A percentile compares a stretch with the other conserved stretches of the same genome.
Evolutionary conservation across 2,797 vertebrate species (phyloP).

Genomic region (Harpia harpyja): DNA sequence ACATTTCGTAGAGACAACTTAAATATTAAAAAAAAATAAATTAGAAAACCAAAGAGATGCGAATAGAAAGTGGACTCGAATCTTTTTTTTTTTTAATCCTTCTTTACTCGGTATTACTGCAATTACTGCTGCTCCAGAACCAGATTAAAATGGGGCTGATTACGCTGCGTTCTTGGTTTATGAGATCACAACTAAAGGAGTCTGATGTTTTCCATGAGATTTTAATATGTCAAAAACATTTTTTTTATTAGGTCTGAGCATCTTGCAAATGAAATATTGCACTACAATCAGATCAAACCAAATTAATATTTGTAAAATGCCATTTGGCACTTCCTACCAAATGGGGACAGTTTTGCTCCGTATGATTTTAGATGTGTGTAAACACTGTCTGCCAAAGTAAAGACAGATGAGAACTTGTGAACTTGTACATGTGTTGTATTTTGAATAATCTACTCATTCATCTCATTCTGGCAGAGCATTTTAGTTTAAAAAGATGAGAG

Average conservation of each 20-base stretch:
- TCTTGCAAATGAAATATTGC: background rate
- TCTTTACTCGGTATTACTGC: background rate
- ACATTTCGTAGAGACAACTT: background rate
- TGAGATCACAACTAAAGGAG: background rate
- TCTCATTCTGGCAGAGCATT: background rate
- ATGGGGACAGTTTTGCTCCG: background rate
- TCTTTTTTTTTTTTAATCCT: background rate
- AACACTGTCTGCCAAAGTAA: conserved; percentile 6
- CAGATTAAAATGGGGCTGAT: background rate
- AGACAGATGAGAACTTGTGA: background rate
- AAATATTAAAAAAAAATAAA: background rate
- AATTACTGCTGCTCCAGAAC: background rate
- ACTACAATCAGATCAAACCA: background rate
- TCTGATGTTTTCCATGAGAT: background rate
- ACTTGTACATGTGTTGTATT: background rate
- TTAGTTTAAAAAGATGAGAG: background rate
- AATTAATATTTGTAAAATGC: background rate
- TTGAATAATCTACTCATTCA: background rate
- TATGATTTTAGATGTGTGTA: background rate
- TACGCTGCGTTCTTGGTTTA: background rate
- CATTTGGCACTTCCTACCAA: background rate
- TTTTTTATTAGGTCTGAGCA: background rate
- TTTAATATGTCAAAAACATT: background rate
- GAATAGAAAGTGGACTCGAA: background rate
- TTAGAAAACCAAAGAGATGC: background rate